Percentiles rank a stretch among this genome's conserved stretches.
Evolutionary conservation across 2,113 vertebrate species (phyloP).

Genomic region (Pagrus major): DNA sequence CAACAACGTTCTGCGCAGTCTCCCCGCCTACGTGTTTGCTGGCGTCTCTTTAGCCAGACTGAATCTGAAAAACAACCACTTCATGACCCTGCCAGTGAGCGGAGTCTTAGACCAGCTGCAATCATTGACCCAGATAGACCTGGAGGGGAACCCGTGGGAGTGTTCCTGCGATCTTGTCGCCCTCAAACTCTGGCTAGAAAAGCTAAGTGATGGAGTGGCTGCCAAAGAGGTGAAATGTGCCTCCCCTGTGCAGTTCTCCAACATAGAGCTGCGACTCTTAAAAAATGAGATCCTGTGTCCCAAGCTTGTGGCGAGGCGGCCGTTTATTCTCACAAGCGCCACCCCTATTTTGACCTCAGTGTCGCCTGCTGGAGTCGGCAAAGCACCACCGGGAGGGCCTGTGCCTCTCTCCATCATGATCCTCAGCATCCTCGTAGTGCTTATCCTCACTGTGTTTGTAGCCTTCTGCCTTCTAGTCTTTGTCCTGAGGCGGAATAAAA

Average conservation of each 20-base stretch:
- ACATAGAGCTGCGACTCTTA: slow-evolving; percentile 93
- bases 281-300: slow-evolving; percentile 98
- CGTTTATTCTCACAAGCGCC: slow-evolving; percentile 89
- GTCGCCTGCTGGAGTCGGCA: slow-evolving; percentile 90
- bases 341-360: slow-evolving; percentile 86
- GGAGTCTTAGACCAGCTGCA: slow-evolving; percentile 96
- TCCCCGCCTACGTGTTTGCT: slow-evolving; percentile 94
- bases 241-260: slow-evolving; percentile 95
- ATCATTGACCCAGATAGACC: slow-evolving; percentile 94
- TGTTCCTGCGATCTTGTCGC: slow-evolving; percentile 97
- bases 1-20: slow-evolving; percentile 94
- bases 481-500: slow-evolving; percentile 96
- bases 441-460: slow-evolving; percentile 97
- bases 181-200: slow-evolving; percentile 97
- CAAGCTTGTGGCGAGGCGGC: slow-evolving; percentile 93
- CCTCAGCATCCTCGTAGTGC: slow-evolving; percentile 96
- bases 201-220: slow-evolving; percentile 92
- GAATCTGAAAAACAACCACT: slow-evolving; percentile 98
- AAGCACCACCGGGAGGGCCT: slow-evolving; percentile 93
- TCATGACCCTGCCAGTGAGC: slow-evolving; percentile 98
- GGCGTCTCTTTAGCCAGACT: slow-evolving; percentile 94
- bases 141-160: slow-evolving; percentile 98
- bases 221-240: slow-evolving; percentile 95
- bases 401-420: slow-evolving; percentile 98
- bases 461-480: slow-evolving; percentile 98